A percentile compares a stretch with the other conserved stretches of the same genome.
phyloP scores from a whole-genome alignment of 1,140 invertebrate genomes.

The Aricia agestis region DNA sequence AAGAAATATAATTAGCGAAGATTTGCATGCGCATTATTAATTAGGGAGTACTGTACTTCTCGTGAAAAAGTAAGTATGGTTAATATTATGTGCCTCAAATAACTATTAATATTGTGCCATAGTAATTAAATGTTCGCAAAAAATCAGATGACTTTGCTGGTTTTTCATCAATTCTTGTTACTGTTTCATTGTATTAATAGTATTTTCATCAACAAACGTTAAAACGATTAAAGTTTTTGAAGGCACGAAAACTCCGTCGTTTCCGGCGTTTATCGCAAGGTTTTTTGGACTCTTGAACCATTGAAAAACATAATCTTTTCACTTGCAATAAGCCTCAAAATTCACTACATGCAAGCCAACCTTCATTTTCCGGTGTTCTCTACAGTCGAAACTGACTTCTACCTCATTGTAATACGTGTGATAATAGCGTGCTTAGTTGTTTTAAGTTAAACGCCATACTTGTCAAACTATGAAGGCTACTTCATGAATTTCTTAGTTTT shows the following conservation, averaged over 20 bases:
- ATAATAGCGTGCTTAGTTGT: neutral
- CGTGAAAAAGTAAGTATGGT: no score
- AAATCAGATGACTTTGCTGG: neutral
- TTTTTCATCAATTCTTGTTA: neutral
- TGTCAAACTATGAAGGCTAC: neutral
- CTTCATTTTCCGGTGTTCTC: neutral
- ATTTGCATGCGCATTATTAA: no score
- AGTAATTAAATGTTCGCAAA: no score
- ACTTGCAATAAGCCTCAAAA: neutral
- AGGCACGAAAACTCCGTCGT: neutral
- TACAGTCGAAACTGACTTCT: neutral
- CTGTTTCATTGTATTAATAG: neutral
- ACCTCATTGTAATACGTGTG: neutral
- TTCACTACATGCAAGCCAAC: neutral
- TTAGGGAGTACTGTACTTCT: no score
- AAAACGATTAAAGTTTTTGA: conserved; percentile 1
- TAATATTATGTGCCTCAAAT: no score
- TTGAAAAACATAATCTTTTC: neutral
- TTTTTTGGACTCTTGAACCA: neutral
- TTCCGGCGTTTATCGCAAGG: conserved; percentile 2
- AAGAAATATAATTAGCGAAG: no score
- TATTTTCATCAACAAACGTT: neutral
- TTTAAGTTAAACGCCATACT: neutral
- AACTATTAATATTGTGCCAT: no score
- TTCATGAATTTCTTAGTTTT: neutral